Evolutionary conservation across 2,797 vertebrate species (phyloP), one percentile per base, ranked within the genome.

Genomic region (Aplochiton taeniatus): DNA sequence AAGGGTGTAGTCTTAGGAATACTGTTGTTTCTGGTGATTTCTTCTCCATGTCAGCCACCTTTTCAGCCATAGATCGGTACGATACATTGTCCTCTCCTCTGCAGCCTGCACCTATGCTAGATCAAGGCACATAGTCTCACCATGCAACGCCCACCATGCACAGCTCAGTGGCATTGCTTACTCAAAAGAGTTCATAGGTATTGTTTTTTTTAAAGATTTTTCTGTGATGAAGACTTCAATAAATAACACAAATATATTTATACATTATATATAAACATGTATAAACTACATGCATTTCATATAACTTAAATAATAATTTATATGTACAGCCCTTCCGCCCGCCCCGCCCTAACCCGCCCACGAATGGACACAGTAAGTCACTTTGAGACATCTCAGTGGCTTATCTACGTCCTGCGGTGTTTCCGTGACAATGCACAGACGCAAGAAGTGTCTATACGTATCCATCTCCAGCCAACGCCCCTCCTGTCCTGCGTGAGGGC

Each of bases 241-340:
- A 99, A 99, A 99, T 99, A 98, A 97, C 90, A 92, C 94, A 96
- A 95, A 98, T 94, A 95, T 95, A 95, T 83, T 86, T 85, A 95
- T 95, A 96, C 89, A 90, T 95, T 93, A 93, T 93, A 96, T 95
- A 96, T 93, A 95, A 92, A 95, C 95, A 97, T 97, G 96, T 96
- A 95, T 95, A 93, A 94, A 94, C 95, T 96, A 97, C 95, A 98
- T 96, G 96, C 95, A 95, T 96, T 96, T 96, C 89, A 91, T 96
- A 98, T 99, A 99, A 98, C 94, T 98, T 98, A 99, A 98, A 95
- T 96, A 95, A 96, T 96, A 98, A 99, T 94, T 98, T 98, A 99
- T 98, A 96, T 94, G 89, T 92, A 92, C 88, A 91, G 78, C 69
- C 60, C 76, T 70, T 14, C 10, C 11, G 1, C 45, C 46, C 63